Conservation (phyloP, 1,140 invertebrate genomes). For the Goniozus legneri region DNA sequence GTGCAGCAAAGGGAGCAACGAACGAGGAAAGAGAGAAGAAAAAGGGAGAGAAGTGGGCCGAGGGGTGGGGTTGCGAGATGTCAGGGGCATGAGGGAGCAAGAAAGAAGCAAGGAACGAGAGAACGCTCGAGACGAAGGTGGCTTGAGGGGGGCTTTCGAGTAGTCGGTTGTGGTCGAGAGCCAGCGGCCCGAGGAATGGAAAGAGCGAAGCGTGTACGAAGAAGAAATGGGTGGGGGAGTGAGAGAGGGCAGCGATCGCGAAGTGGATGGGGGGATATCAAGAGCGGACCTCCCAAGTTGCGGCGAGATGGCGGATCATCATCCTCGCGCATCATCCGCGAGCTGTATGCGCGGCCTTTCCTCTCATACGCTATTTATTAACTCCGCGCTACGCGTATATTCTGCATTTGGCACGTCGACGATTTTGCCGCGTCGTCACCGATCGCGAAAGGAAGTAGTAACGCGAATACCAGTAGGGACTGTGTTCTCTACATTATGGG, state of each 20-base stretch:
- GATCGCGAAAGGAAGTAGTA: too few relatives aligned
- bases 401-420: slow-evolving; percentile 11
- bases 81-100: too few relatives aligned
- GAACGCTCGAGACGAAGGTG: slow-evolving; percentile 3
- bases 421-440: too few relatives aligned
- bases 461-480: too few relatives aligned
- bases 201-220: slow-evolving; percentile 45
- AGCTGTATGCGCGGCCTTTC: slow-evolving; percentile 39
- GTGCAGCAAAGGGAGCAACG: slow-evolving; percentile 15
- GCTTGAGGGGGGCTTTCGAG: background rate
- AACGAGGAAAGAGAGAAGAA: background rate
- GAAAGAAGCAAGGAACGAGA: background rate
- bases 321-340: slow-evolving; percentile 52
- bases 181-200: slow-evolving; percentile 12
- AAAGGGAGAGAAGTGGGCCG: slow-evolving; percentile 16
- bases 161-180: slow-evolving; percentile 1
- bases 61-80: slow-evolving; percentile 6
- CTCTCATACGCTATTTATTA: slow-evolving; percentile 19
- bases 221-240: slow-evolving; percentile 38
- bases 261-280: slow-evolving; percentile 40
- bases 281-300: slow-evolving; percentile 57
- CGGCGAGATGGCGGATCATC: slow-evolving; percentile 55
- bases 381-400: slow-evolving; percentile 13
- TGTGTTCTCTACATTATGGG: too few relatives aligned
- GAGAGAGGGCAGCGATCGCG: slow-evolving; percentile 7